Evolutionary conservation across 1,140 invertebrate genomes (phyloP), one percentile per base, ranked within the genome.

Genomic region (Anastatus disparis): DNA sequence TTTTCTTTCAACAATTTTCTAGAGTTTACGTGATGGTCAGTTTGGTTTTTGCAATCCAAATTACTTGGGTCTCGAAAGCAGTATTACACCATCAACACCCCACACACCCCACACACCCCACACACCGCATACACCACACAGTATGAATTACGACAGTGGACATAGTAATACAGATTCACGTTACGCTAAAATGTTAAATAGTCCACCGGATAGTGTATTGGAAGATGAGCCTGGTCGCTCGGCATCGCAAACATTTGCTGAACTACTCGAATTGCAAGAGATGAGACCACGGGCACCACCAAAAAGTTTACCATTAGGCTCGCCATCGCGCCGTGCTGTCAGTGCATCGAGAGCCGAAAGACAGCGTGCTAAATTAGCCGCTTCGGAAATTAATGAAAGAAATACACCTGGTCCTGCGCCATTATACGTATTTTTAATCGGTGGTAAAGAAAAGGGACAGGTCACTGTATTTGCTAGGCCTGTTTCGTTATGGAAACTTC

Each of bases 21-120:
- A 35, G 31, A 10, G 31, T 35, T 35, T 80, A 76, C 82, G 84
- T 61, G 81, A 88, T 13, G 86, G 87, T 1, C 86, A 86, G 24
- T 89, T 89, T 71, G 90, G 90, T 0, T 92, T 92, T 74, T 91
- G 90, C 66, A 93, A 93, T 79, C 92, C 91, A 1, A 92, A 93
- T 74, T 93, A 93, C 73, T 78, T 92, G 44, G 91, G 91, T 0
- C 86, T 91, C 3, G 90, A 91, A 67, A 66, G 70, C 13, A 15
- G 38, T 48, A 20, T 13, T 9, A 50, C 42, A 2, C 22, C 29
- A 17, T 15, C 22, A 1, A 44, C 71, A 52, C 26, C 68, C 53
- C 24, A 44, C 24, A 29, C 40, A 6, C n/a, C n/a, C n/a, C 26
- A 7, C 2, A 2, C 0, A 27, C 3, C n/a, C 17, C 4, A 1